phyloP scores from a whole-genome alignment of 2,888 invertebrate species.

The Lycia hirtaria region DNA sequence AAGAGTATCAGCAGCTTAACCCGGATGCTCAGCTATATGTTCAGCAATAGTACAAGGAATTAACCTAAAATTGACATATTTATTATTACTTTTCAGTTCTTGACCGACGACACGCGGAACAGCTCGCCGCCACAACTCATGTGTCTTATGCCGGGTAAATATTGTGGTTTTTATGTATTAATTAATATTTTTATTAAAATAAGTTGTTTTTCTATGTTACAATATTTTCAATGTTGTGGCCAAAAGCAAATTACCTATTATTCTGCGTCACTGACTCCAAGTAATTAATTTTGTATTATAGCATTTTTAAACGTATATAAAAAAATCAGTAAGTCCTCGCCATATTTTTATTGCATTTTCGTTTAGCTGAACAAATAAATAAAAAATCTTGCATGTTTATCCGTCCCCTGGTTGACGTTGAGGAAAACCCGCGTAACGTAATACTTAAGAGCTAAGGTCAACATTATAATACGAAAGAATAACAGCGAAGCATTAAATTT shows the following conservation, averaged over 20 bases:
- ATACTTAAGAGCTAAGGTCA: slow-evolving; percentile 11
- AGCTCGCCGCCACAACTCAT: slow-evolving; percentile 86
- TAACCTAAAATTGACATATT: background rate
- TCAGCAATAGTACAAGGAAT: too few species aligned
- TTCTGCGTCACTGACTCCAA: too few species aligned
- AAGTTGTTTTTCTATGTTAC: too few species aligned
- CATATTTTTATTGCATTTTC: background rate
- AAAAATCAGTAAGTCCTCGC: too few species aligned
- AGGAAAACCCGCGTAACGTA: slow-evolving; percentile 7
- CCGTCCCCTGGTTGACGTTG: background rate
- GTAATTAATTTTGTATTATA: too few species aligned
- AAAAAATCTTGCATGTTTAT: background rate
- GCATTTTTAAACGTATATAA: too few species aligned
- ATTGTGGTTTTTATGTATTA: background rate
- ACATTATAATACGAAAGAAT: background rate
- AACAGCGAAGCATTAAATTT: background rate
- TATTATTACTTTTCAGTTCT: slow-evolving; percentile 65
- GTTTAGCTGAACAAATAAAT: background rate
- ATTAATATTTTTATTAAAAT: background rate
- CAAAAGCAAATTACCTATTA: too few species aligned
- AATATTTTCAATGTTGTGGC: too few species aligned
- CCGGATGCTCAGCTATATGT: too few species aligned
- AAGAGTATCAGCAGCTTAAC: too few species aligned
- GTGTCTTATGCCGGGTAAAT: slow-evolving; percentile 85
- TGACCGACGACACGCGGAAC: slow-evolving; percentile 82